These are phyloP conservation scores for Rhinolophus ferrumequinum DNA, from an alignment of 2,113 vertebrate species.

Conservation along the genomic window DNA sequence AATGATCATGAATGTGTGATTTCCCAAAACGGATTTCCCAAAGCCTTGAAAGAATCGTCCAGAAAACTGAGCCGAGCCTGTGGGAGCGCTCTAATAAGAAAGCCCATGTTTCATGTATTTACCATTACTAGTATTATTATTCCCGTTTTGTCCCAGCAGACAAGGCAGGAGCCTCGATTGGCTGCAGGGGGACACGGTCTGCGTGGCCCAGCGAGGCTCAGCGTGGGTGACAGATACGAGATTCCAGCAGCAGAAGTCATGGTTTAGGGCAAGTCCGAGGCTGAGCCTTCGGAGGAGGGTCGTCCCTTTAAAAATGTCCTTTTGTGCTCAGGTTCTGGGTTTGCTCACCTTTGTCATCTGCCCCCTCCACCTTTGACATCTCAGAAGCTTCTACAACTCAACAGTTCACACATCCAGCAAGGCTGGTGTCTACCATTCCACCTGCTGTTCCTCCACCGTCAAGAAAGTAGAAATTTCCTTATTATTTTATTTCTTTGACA, in stretches of 20 bases:
- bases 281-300: neutral
- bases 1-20: fast-evolving
- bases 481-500: neutral
- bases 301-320: neutral
- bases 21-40: fast-evolving
- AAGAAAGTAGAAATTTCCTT: neutral
- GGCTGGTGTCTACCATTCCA: neutral
- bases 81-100: neutral
- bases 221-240: fast-evolving
- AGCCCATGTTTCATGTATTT: too few relatives aligned
- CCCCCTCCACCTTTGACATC: neutral
- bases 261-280: neutral
- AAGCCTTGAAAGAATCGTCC: neutral
- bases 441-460: neutral
- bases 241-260: neutral
- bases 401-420: neutral
- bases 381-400: neutral
- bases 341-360: neutral
- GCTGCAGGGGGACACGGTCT: neutral
- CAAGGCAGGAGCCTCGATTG: neutral
- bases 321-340: neutral
- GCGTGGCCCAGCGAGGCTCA: neutral
- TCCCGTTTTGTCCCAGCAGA: neutral
- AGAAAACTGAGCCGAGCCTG: fast-evolving
- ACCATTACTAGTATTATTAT: neutral